Evolutionary conservation across 2,113 vertebrate species (phyloP), one percentile per base, ranked within the genome.

Genomic region (Callionymus lyra): DNA sequence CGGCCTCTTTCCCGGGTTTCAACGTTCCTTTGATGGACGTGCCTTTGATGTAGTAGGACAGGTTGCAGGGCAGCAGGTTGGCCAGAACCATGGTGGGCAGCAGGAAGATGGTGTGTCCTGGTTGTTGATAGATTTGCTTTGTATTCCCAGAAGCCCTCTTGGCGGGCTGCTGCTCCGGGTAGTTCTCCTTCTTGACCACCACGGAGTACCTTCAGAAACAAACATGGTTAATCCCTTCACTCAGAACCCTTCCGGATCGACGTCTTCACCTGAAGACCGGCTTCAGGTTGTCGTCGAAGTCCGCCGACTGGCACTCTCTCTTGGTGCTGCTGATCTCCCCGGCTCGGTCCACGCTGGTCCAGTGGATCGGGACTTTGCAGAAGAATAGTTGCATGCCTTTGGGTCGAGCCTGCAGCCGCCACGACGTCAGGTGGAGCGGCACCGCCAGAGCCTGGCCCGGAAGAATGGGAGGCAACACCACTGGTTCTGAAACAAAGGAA

Each of bases 121-220:
- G 93, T 73, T 96, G 94, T 1, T 91, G 86, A 73, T 94, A 99
- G 73, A 99, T 98, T 75, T 94, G 88, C 59, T 95, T 90, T 6
- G 91, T 66, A 6, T 85, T 84, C 50, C 91, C 89, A 12, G 91
- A 86, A 51, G 90, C 87, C 16, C 83, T 86, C 74, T 77, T 92
- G 48, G 93, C 94, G 13, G 94, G 94, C 82, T 91, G 85, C 65
- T 97, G 94, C 31, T 96, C 90, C 0, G 95, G 94, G 16, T 97
- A 99, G 59, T 91, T 93, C 44, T 97, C 93, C 55, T 98, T 99
- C 72, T 94, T 97, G 50, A 97, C 91, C 34, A 94, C 92, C 56
- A 99, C 94, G 47, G 92, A 96, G 63, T 97, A 99, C 81, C 95
- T 99, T 50, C 44, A 13, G 14, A 38, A 27, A 52, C 2, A 4